Base-by-base conservation (phyloP, 2,797 vertebrate genomes). In the Pseudochromis fuscus region DNA sequence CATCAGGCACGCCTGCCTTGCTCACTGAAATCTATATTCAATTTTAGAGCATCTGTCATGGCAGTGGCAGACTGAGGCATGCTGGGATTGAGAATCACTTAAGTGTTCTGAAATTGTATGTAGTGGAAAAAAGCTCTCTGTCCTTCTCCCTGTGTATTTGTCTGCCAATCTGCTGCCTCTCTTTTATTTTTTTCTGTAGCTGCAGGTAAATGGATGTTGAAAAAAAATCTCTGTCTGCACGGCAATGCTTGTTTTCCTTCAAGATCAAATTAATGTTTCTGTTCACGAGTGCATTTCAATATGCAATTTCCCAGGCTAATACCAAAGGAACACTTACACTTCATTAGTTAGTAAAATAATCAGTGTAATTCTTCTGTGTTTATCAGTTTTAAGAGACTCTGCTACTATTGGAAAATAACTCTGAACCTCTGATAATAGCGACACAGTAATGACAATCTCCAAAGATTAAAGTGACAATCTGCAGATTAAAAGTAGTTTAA, bases 21-120 rank as follows among this genome's bases (percentile, higher is more conserved):
- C 91, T 90, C 90, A 85, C 84, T 87, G 89, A 92, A 93, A 94
- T 94, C 92, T 93, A 93, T 94, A 93, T 93, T 93, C 91, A 88
- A 91, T 93, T 93, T 88, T 88, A 62, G 75, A 91, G 90, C 90
- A 93, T 92, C 91, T 92, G 91, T 92, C 90, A 91, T 87, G 83
- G 90, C 84, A 12, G 81, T 85, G 89, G 86, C 90, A 88, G 87
- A 85, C 81, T 48, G 75, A 82, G 76, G 87, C 88, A 89, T 76
- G 75, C 89, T 81, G 81, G 81, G 87, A 90, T 88, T 87, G 86
- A 90, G 86, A 92, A 88, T 89, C 84, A 78, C 87, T 89, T 89
- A 87, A 92, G 88, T 91, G 84, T 84, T 84, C 77, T 88, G 82
- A 91, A 90, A 93, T 86, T 86, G 85, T 89, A 83, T 50, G 75